Percentiles rank a stretch among this genome's conserved stretches.
These are phyloP conservation scores for Meloidogyne floridensis DNA, from an alignment of 1,140 invertebrate genomes.

Conservation along the genomic window DNA sequence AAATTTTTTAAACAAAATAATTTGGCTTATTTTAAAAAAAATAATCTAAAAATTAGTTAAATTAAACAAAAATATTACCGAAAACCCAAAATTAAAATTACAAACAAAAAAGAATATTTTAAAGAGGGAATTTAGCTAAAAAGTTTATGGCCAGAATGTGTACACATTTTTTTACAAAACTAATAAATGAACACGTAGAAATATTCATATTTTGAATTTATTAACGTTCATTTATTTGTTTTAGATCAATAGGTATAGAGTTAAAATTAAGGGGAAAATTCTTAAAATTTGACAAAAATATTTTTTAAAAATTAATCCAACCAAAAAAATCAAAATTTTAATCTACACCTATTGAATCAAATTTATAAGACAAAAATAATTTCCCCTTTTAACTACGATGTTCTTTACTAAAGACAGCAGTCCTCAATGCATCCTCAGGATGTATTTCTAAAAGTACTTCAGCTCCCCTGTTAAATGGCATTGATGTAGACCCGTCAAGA, in stretches of 20 bases:
- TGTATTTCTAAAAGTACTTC: conserved; percentile 80
- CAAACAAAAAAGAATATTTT: background rate
- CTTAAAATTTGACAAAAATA: background rate
- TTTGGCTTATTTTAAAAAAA: too few relatives aligned
- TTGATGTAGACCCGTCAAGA: conserved; percentile 91
- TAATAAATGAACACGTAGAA: background rate
- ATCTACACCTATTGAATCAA: background rate
- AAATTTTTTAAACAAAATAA: too few relatives aligned
- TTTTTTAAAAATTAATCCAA: background rate
- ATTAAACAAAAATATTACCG: too few relatives aligned
- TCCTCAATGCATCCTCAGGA: conserved; percentile 83
- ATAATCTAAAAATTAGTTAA: too few relatives aligned
- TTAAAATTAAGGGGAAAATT: too few relatives aligned
- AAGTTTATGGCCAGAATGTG: background rate
- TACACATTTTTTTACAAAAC: background rate
- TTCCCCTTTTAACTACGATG: conserved; percentile 15
- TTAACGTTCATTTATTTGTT: too few relatives aligned
- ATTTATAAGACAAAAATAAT: background rate
- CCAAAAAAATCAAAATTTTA: background rate
- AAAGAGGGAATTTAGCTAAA: background rate
- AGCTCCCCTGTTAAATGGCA: conserved; percentile 90
- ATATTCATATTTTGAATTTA: too few relatives aligned
- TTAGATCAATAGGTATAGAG: too few relatives aligned
- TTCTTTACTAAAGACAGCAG: conserved; percentile 67
- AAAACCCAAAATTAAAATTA: too few relatives aligned